phyloP scores from a whole-genome alignment of 1,140 invertebrate species.

The Drosophila pachea region DNA sequence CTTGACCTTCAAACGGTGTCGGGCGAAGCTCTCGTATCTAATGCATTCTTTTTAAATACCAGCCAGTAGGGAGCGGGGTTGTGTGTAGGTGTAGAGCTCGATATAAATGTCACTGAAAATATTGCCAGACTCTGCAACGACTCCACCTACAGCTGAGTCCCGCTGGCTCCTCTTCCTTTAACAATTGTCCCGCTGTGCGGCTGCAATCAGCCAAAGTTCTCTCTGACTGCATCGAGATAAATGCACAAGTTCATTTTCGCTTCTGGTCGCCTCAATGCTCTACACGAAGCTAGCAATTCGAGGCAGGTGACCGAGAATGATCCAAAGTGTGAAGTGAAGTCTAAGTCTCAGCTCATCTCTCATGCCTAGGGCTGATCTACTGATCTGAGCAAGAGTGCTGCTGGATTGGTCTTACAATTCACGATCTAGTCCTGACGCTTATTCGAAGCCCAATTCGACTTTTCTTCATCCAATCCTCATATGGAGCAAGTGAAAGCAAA shows the following conservation, averaged over 20 bases:
- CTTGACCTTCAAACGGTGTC: slow-evolving; percentile 58
- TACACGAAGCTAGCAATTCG: not conserved
- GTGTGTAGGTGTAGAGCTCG: slow-evolving; percentile 15
- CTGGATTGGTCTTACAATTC: no score
- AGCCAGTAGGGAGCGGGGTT: not conserved
- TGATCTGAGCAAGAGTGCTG: no score
- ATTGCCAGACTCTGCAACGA: slow-evolving; percentile 51
- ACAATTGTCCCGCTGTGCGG: slow-evolving; percentile 47
- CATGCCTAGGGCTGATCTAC: no score
- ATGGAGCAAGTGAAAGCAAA: not conserved
- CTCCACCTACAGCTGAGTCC: slow-evolving; percentile 10
- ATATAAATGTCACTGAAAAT: slow-evolving; percentile 75
- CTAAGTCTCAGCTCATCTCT: no score
- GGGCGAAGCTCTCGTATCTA: slow-evolving; percentile 44
- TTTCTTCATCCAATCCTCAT: no score
- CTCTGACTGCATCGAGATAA: slow-evolving; percentile 64
- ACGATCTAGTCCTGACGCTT: no score
- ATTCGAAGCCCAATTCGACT: no score
- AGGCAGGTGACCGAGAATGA: no score
- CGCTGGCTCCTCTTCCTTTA: no score
- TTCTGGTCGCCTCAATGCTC: slow-evolving; percentile 38
- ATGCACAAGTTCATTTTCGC: slow-evolving; percentile 75
- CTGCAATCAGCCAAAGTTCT: slow-evolving; percentile 55
- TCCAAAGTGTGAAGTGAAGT: no score
- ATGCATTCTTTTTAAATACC: slow-evolving; percentile 75